A percentile compares a stretch with the other conserved stretches of the same genome.
phyloP scores from a whole-genome alignment of 2,888 invertebrate species.

The Lasiommata megera region DNA sequence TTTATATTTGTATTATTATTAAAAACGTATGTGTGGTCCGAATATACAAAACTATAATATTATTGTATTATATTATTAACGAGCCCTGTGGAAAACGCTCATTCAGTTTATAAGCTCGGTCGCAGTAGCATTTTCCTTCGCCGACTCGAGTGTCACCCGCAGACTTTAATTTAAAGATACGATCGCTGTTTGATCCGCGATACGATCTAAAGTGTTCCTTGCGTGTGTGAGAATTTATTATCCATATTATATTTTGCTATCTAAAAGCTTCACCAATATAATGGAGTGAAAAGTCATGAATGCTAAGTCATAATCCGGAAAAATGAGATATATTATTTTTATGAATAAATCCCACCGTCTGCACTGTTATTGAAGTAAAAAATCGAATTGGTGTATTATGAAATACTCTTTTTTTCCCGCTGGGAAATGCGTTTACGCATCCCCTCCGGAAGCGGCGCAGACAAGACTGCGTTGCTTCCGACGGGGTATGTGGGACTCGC shows the following conservation, averaged over 20 bases:
- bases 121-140: not conserved
- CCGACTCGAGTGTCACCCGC: not conserved
- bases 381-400: too few species aligned
- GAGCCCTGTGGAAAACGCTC: not conserved
- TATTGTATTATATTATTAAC: not conserved
- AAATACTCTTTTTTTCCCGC: too few species aligned
- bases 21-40: too few species aligned
- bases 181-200: not conserved
- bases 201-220: not conserved
- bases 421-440: too few species aligned
- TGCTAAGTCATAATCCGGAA: too few species aligned
- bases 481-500: too few species aligned
- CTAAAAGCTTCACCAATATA: not conserved
- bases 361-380: too few species aligned
- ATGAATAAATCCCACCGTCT: too few species aligned
- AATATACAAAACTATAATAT: not conserved
- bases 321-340: too few species aligned
- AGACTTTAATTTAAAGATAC: constrained; percentile 1
- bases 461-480: too few species aligned
- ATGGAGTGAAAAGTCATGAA: not conserved
- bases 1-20: too few species aligned
- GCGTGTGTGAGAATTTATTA: not conserved
- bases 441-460: too few species aligned
- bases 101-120: not conserved
- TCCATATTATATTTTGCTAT: not conserved